phyloP scores from a whole-genome alignment of 2,888 invertebrate genomes.

The Scelioninae gen. 1 region DNA sequence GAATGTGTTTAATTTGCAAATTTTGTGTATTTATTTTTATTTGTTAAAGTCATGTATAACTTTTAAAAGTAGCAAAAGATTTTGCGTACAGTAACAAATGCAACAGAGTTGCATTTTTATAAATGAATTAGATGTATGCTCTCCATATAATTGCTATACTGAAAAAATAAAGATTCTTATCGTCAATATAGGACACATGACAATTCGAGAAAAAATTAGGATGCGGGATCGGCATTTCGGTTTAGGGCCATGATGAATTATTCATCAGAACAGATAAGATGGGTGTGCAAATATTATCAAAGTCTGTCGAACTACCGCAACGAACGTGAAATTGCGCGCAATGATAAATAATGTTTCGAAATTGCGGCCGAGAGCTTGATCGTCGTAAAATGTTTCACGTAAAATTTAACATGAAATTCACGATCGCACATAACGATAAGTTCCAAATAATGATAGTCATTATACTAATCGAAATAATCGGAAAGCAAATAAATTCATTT shows the following conservation, averaged over 20 bases:
- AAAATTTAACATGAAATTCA: not conserved
- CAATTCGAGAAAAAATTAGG: slow-evolving; percentile 31
- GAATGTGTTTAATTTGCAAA: too few relatives aligned
- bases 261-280: slow-evolving; percentile 46
- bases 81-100: too few relatives aligned
- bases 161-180: too few relatives aligned
- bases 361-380: slow-evolving; percentile 7
- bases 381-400: not conserved
- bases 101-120: too few relatives aligned
- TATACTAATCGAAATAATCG: too few relatives aligned
- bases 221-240: slow-evolving; percentile 1
- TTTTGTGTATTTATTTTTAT: too few relatives aligned
- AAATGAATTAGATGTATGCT: too few relatives aligned
- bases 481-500: too few relatives aligned
- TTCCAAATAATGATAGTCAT: not conserved
- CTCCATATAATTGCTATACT: too few relatives aligned
- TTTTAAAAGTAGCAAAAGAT: too few relatives aligned
- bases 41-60: too few relatives aligned
- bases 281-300: slow-evolving; percentile 41
- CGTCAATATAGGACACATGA: slow-evolving; percentile 12
- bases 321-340: slow-evolving; percentile 19
- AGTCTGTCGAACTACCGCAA: slow-evolving; percentile 32
- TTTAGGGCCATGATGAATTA: slow-evolving; percentile 31
- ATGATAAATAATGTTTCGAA: slow-evolving; percentile 18
- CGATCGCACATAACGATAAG: not conserved